Percentiles rank a stretch among this genome's conserved stretches.
These are phyloP conservation scores for Mesembrinibis cayennensis DNA, from an alignment of 2,113 vertebrate species.

Conservation along the genomic window DNA sequence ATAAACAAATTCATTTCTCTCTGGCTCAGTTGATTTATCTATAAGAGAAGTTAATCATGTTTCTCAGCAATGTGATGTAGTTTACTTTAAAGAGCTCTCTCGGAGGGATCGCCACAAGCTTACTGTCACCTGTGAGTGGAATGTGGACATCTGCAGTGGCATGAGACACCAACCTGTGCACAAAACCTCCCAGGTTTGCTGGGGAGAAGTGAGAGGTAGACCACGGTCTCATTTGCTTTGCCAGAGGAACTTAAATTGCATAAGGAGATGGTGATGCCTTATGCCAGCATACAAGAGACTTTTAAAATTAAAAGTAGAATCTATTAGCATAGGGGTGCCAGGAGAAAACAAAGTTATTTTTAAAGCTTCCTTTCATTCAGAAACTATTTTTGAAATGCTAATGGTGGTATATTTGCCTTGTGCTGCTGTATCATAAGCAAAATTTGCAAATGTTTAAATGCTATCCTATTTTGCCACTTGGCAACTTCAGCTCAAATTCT, in stretches of 20 bases:
- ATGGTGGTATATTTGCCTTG: constrained; percentile 9
- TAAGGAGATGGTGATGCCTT: background rate
- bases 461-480: constrained; percentile 36
- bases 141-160: background rate
- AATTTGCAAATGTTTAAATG: constrained; percentile 33
- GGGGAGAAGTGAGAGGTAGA: background rate
- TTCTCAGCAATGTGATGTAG: background rate
- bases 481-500: constrained; percentile 1
- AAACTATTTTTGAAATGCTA: constrained; percentile 61
- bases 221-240: background rate
- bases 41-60: background rate
- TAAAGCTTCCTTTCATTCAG: constrained; percentile 38
- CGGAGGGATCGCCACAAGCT: background rate
- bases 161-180: background rate
- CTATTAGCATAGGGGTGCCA: constrained; percentile 22
- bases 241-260: background rate
- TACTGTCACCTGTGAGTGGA: background rate
- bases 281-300: background rate
- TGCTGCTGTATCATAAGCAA: constrained; percentile 2
- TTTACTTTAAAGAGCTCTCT: background rate
- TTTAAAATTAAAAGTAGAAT: background rate
- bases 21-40: background rate
- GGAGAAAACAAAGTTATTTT: constrained; percentile 33
- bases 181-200: background rate
- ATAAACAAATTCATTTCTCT: background rate